phyloP scores from a whole-genome alignment of 2,797 vertebrate species.

The Enteromius trimaculatus region DNA sequence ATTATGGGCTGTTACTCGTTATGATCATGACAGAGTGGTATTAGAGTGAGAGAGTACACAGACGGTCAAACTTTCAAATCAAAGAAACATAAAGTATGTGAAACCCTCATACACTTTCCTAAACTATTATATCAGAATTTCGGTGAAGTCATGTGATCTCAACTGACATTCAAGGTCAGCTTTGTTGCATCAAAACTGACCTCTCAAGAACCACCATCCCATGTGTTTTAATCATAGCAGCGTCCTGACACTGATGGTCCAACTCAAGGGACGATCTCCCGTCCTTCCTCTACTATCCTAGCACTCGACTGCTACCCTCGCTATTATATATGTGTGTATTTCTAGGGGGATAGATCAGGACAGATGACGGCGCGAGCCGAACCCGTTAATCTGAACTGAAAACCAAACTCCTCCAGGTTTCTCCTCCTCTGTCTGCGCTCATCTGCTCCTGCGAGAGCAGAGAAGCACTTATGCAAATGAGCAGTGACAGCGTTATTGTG shows the following conservation, averaged over 20 bases:
- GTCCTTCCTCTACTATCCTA: neutral
- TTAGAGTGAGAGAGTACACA: neutral
- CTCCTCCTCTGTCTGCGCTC: conserved; percentile 87
- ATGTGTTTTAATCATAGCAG: conserved; percentile 28
- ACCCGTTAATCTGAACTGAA: conserved; percentile 42
- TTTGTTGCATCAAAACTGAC: neutral
- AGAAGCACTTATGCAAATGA: conserved; percentile 93
- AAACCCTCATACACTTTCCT: neutral
- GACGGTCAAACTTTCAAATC: neutral
- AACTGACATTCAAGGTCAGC: neutral
- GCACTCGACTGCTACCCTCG: conserved; percentile 2
- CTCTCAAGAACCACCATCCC: conserved; percentile 10
- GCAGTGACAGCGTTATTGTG: conserved; percentile 99
- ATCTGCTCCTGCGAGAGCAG: conserved; percentile 80
- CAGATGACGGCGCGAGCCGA: conserved; percentile 20
- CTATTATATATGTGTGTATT: conserved; percentile 8
- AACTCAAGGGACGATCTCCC: conserved; percentile 12
- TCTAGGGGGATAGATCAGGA: conserved; percentile 34
- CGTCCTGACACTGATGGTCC: conserved; percentile 9
- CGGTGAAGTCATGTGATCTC: neutral
- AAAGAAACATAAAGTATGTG: neutral
- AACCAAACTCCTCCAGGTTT: conserved; percentile 77
- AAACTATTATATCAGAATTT: conserved; percentile 4
- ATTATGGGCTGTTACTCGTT: neutral
- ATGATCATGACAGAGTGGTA: neutral